Evolutionary conservation across 2,113 vertebrate genomes (phyloP).

Genomic region (Alces alces): DNA sequence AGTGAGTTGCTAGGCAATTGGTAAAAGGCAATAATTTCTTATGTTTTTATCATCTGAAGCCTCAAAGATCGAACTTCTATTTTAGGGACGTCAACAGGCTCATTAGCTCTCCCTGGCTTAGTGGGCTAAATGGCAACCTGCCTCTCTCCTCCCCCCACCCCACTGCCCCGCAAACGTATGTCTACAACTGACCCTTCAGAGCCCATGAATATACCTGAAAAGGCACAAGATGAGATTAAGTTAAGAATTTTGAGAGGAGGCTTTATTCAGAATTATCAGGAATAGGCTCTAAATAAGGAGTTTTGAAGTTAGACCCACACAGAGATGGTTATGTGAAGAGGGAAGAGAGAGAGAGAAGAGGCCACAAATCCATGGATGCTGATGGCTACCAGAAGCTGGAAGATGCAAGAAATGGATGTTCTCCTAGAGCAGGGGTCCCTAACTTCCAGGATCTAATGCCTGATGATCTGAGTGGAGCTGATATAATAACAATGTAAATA

Average conservation of each 20-base stretch:
- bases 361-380: neutral
- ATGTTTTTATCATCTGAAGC: neutral
- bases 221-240: neutral
- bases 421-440: neutral
- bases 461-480: neutral
- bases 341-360: neutral
- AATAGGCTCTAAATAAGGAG: neutral
- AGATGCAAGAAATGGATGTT: neutral
- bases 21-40: neutral
- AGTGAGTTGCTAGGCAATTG: neutral
- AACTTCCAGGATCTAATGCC: neutral
- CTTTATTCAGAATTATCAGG: neutral
- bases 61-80: neutral
- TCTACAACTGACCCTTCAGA: neutral
- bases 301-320: neutral
- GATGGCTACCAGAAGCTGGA: neutral
- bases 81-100: neutral
- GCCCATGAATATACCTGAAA: neutral
- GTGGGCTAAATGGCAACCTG: neutral
- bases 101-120: neutral
- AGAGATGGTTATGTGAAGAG: neutral
- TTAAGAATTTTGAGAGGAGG: neutral
- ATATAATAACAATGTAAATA: neutral
- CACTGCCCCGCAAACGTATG: fast-evolving
- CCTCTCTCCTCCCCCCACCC: fast-evolving